Evolutionary conservation across 2,797 vertebrate species (phyloP), one percentile per base, ranked within the genome.

Genomic region (Coluber constrictor): DNA sequence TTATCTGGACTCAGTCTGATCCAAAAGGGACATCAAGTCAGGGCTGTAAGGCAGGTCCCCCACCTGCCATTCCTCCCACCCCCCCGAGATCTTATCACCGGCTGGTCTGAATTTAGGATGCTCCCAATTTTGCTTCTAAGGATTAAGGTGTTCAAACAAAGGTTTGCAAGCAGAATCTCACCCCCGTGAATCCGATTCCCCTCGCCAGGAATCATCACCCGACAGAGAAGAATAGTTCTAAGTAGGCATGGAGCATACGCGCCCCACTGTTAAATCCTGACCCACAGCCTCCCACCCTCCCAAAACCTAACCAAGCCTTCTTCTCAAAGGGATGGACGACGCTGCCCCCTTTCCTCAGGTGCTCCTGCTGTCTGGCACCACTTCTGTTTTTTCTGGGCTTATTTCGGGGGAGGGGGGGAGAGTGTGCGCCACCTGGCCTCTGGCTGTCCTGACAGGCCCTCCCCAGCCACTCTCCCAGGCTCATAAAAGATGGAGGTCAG

Each of bases 401-500:
- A 55, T 32, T 83, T 43, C 9, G 18, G 18, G 60, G 23, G n/a
- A 7, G 9, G 7, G 23, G 74, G 57, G 54, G 18, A 51, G 13
- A 6, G 10, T 10, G 0, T 1, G 16, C 0, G 15, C 51, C 88
- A 86, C 13, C 11, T 54, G 86, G 25, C 56, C 18, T 29, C 47
- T 15, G 79, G 86, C 3, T 32, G 10, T 51, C 37, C 15, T 60
- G 15, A 74, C 70, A 86, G 20, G 13, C 88, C 56, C 70, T 27
- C 10, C 61, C 61, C 29, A 16, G 10, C 27, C 29, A 1, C 87
- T 29, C 32, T 13, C 60, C 60, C 47, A 51, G 15, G 16, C 63
- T 12, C 63, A 16, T 90, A 47, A 92, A 90, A 92, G 63, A 88
- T 15, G 66, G 59, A 37, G 59, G 91, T 43, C 23, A 56, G 59